Evolutionary conservation across 23 tunicate species (phyloP).

Genomic region (Ciona savignyi): DNA sequence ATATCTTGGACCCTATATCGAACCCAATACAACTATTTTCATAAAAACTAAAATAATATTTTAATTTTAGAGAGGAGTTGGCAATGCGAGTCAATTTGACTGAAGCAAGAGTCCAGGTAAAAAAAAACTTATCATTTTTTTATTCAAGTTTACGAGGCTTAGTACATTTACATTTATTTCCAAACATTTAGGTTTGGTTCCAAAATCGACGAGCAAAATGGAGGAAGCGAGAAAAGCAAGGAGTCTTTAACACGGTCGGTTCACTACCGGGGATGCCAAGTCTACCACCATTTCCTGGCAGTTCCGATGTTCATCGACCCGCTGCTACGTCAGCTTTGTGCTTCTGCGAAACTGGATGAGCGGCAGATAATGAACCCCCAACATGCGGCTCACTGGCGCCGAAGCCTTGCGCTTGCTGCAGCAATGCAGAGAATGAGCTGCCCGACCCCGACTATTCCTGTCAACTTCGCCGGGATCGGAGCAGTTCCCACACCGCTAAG

Average conservation of each 20-base stretch:
- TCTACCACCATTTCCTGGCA: constrained; percentile 25
- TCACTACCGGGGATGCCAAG: constrained; percentile 16
- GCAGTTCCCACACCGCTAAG: constrained; percentile 10
- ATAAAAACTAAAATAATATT: no score
- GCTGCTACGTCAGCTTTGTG: constrained; percentile 14
- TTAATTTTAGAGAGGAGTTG: constrained; percentile 85
- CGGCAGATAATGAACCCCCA: background rate
- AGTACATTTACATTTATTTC: background rate
- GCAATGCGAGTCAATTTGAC: constrained; percentile 85
- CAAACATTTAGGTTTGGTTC: constrained; percentile 84
- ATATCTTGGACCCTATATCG: background rate
- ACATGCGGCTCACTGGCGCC: constrained; percentile 13
- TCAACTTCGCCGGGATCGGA: constrained; percentile 23
- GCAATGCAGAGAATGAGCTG: constrained; percentile 28
- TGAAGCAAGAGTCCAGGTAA: constrained; percentile 98
- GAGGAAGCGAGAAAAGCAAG: constrained; percentile 99
- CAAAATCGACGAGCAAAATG: constrained; percentile 98
- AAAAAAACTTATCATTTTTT: background rate
- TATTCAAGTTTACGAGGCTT: background rate
- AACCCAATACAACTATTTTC: no score
- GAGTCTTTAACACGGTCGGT: constrained; percentile 20
- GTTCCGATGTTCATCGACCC: constrained; percentile 16
- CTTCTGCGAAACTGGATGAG: background rate
- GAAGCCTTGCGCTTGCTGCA: constrained; percentile 42
- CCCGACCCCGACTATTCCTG: constrained; percentile 8